phyloP scores from a whole-genome alignment of 2,113 vertebrate species.

The Toxostoma redivivum region DNA sequence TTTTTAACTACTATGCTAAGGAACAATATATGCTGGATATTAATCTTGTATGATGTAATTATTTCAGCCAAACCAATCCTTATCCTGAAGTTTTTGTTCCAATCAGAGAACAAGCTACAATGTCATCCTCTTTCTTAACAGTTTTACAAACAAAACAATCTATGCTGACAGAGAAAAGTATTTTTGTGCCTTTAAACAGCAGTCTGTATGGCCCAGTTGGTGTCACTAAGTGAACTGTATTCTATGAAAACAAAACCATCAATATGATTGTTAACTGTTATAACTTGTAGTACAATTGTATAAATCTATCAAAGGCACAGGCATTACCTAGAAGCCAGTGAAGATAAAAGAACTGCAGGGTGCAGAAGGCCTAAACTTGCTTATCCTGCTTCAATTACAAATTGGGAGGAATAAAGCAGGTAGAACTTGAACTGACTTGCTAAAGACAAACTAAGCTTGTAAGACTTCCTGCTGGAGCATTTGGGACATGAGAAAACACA shows the following conservation, averaged over 20 bases:
- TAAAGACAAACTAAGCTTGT: not conserved
- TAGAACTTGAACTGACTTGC: not conserved
- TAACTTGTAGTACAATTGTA: not conserved
- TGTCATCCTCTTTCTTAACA: not conserved
- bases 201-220: not conserved
- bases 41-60: not conserved
- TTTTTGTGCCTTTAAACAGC: not conserved
- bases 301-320: not conserved
- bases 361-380: not conserved
- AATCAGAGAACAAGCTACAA: not conserved
- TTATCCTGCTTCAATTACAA: not conserved
- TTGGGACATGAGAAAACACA: not conserved
- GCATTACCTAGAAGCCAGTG: not conserved
- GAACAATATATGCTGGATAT: not conserved
- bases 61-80: not conserved
- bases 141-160: not conserved
- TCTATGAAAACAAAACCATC: not conserved
- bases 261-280: not conserved
- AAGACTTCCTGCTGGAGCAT: not conserved
- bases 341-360: not conserved
- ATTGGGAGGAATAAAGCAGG: not conserved
- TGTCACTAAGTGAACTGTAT: not conserved
- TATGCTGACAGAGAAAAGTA: not conserved
- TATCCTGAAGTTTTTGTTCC: not conserved
- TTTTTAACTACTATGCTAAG: not conserved